Conservation (phyloP, 2,888 invertebrate species). For the Euzophera pinguis region DNA sequence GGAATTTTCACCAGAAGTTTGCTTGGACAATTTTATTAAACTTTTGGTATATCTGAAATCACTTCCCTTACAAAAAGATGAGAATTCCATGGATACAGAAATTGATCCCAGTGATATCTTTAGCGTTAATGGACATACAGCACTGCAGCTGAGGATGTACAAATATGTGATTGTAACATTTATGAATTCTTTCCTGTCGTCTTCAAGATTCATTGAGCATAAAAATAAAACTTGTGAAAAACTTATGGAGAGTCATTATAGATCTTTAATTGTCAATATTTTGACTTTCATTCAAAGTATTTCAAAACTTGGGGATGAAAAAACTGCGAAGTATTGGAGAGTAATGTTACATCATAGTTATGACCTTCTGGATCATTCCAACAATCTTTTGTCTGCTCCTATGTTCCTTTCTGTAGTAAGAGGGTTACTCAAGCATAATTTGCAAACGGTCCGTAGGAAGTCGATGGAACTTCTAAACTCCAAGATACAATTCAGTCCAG, state of each 20-base stretch:
- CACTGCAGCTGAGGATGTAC: slow-evolving; percentile 90
- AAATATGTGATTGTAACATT: slow-evolving; percentile 90
- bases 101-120: slow-evolving; percentile 77
- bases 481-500: slow-evolving; percentile 85
- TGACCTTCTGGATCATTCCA: slow-evolving; percentile 89
- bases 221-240: slow-evolving; percentile 71
- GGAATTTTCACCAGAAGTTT: slow-evolving; percentile 82
- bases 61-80: slow-evolving; percentile 83
- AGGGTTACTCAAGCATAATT: slow-evolving; percentile 85
- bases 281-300: slow-evolving; percentile 84
- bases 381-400: slow-evolving; percentile 87
- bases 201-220: slow-evolving; percentile 84
- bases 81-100: slow-evolving; percentile 61
- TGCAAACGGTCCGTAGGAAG: slow-evolving; percentile 86
- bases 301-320: slow-evolving; percentile 81
- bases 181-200: slow-evolving; percentile 84
- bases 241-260: slow-evolving; percentile 82
- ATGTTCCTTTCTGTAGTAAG: slow-evolving; percentile 90
- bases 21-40: slow-evolving; percentile 83
- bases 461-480: slow-evolving; percentile 91
- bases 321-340: slow-evolving; percentile 89
- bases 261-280: slow-evolving; percentile 84
- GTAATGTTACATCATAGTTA: slow-evolving; percentile 88
- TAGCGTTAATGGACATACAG: slow-evolving; percentile 81
- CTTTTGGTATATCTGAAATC: slow-evolving; percentile 82